These are phyloP conservation scores for Falco naumanni DNA, from an alignment of 2,797 vertebrate genomes.

Conservation along the genomic window DNA sequence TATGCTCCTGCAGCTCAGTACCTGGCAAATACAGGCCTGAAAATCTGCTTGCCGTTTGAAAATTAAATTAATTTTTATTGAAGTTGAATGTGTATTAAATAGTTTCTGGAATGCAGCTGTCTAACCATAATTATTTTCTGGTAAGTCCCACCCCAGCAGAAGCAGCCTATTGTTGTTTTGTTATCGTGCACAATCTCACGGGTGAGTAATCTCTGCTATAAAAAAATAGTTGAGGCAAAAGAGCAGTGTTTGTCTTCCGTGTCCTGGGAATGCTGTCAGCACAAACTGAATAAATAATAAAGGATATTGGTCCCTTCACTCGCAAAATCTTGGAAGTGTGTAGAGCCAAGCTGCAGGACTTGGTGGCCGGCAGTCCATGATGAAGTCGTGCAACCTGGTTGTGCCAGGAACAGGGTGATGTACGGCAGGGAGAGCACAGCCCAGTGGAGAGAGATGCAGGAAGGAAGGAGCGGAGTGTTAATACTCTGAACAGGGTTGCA, in stretches of 20 bases:
- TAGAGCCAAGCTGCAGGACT: neutral
- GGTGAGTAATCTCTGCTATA: neutral
- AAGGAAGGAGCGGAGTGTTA: neutral
- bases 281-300: neutral
- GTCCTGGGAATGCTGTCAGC: neutral
- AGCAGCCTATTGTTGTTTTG: neutral
- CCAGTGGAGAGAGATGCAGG: too few relatives aligned
- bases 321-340: neutral
- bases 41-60: neutral
- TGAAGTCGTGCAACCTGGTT: fast-evolving
- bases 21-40: neutral
- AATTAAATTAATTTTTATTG: neutral
- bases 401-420: neutral
- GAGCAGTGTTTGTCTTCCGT: neutral
- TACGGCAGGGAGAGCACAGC: neutral
- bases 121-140: fast-evolving
- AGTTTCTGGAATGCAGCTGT: neutral
- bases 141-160: neutral
- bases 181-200: fast-evolving
- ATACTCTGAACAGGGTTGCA: neutral
- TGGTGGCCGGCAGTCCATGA: neutral
- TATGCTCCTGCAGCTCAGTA: neutral
- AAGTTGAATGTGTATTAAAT: neutral
- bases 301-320: neutral
- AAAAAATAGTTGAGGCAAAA: neutral